Evolutionary conservation across 2,797 vertebrate genomes (phyloP).

Genomic region (Cirrhinus molitorella): DNA sequence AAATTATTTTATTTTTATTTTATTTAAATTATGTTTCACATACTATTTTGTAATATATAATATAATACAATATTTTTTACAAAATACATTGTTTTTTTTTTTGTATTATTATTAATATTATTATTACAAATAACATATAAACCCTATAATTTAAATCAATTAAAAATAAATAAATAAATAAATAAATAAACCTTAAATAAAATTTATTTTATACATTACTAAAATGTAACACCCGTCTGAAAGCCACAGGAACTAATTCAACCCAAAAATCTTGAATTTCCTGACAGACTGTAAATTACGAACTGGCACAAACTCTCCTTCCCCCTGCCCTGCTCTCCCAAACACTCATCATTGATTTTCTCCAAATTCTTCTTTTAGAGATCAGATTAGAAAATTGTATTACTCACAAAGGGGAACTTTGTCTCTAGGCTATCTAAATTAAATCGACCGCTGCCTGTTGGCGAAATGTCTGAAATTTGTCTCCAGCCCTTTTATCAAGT

Average conservation of each 20-base stretch:
- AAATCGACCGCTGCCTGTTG: constrained; percentile 44
- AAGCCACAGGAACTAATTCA: neutral
- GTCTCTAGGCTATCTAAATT: constrained; percentile 52
- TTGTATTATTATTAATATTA: neutral
- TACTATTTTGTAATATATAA: no score
- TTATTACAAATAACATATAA: neutral
- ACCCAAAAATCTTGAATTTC: neutral
- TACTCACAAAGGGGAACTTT: constrained; percentile 43
- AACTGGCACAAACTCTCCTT: neutral
- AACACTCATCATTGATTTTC: constrained; percentile 22
- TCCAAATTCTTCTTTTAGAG: constrained; percentile 25
- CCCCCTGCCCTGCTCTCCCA: neutral
- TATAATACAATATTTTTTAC: no score
- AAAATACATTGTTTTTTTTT: no score
- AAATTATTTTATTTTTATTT: no score
- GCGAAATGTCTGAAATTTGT: constrained; percentile 28
- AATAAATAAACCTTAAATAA: neutral
- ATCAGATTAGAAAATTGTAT: constrained; percentile 52
- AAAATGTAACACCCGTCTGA: neutral
- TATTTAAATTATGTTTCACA: no score
- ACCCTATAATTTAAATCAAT: neutral
- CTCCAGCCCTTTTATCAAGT: constrained; percentile 31
- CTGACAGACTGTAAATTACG: neutral
- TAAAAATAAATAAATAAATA: neutral
- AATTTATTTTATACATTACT: neutral